Percentiles rank a stretch among this genome's conserved stretches.
Evolutionary conservation across 1,140 invertebrate species (phyloP).

Genomic region (Gryon sp.): DNA sequence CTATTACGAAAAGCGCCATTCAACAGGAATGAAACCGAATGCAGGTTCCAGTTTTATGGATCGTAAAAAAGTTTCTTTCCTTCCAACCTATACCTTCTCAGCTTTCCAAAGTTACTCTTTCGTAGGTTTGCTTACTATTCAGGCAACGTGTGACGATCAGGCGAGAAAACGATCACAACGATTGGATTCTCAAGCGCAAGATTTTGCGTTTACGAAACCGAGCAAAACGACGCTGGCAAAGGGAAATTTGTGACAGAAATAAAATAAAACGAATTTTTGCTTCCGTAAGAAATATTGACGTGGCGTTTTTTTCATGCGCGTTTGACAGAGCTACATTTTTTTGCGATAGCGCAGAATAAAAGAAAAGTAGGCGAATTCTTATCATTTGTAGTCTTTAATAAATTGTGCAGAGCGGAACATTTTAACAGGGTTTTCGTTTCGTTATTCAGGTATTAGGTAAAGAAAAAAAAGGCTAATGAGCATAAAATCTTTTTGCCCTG

Average conservation of each 20-base stretch:
- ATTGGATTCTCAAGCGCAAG: conserved; percentile 50
- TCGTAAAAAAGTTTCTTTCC: conserved; percentile 60
- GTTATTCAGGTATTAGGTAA: conserved; percentile 42
- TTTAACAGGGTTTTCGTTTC: conserved; percentile 68
- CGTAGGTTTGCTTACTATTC: conserved; percentile 51
- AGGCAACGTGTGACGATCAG: conserved; percentile 49
- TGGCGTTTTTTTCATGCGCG: conserved; percentile 65
- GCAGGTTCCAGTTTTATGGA: conserved; percentile 54
- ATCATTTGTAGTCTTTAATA: conserved; percentile 72
- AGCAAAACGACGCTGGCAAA: conserved; percentile 17
- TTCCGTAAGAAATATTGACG: conserved; percentile 67
- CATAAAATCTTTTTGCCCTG: conserved; percentile 16
- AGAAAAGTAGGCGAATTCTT: conserved; percentile 56
- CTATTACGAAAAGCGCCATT: conserved; percentile 57
- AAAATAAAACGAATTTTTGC: conserved; percentile 54
- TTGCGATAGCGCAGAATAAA: conserved; percentile 64
- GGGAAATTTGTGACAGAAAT: conserved; percentile 41
- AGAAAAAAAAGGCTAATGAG: conserved; percentile 17
- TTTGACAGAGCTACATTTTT: conserved; percentile 61
- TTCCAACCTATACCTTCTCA: conserved; percentile 40
- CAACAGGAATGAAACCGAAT: conserved; percentile 49
- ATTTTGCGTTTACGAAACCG: conserved; percentile 38
- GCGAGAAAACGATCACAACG: conserved; percentile 54
- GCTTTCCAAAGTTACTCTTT: conserved; percentile 52
- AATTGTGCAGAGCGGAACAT: conserved; percentile 76